phyloP scores from a whole-genome alignment of 2,888 invertebrate genomes.

The Pogonocherus hispidulus region DNA sequence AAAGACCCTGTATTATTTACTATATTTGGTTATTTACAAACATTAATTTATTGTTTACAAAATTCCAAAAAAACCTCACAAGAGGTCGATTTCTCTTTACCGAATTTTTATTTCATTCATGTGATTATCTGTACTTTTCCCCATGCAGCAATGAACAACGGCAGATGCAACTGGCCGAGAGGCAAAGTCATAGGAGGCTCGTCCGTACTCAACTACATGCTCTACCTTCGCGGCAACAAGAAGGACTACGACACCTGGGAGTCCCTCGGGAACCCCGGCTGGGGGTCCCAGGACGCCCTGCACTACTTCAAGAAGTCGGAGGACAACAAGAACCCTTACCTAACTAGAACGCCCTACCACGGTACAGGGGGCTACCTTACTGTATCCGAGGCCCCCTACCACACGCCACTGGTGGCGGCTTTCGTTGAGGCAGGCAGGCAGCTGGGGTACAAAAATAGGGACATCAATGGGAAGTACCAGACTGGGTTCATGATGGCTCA shows the following conservation, averaged over 20 bases:
- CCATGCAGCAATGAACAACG: constrained; percentile 83
- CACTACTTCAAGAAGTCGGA: constrained; percentile 93
- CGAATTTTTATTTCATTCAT: not conserved
- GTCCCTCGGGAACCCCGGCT: constrained; percentile 86
- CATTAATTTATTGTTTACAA: no score
- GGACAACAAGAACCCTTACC: constrained; percentile 89
- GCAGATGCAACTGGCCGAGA: constrained; percentile 91
- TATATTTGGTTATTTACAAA: no score
- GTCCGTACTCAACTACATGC: constrained; percentile 92
- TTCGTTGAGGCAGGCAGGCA: constrained; percentile 83
- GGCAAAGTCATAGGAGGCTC: constrained; percentile 94
- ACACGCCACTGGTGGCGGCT: constrained; percentile 83
- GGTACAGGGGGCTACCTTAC: constrained; percentile 86
- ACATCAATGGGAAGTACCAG: constrained; percentile 89
- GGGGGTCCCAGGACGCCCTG: constrained; percentile 85
- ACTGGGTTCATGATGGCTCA: constrained; percentile 93
- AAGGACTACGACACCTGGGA: constrained; percentile 95
- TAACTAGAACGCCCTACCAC: constrained; percentile 85
- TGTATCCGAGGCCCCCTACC: constrained; percentile 88
- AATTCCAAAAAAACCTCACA: no score
- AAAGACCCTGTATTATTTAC: no score
- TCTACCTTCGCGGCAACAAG: constrained; percentile 90
- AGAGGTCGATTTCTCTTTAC: no score
- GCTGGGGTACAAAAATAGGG: constrained; percentile 85
- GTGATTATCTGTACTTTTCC: not conserved